These are phyloP conservation scores for Lasioglossum zephyrum DNA, from an alignment of 2,888 invertebrate species.

Conservation along the genomic window DNA sequence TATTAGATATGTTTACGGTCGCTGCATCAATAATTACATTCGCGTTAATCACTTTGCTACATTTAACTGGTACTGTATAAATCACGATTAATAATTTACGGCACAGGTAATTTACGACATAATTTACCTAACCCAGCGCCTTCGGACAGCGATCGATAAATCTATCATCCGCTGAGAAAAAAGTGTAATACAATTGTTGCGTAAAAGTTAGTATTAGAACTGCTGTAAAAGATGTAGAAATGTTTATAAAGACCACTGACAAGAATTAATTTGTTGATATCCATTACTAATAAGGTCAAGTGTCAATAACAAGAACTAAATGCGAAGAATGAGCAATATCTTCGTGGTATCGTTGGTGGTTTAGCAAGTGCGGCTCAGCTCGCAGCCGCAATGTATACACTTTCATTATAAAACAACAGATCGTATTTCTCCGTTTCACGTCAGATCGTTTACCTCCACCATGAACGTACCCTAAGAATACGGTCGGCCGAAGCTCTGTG, in stretches of 20 bases:
- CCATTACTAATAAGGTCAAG: background rate
- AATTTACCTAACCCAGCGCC: background rate
- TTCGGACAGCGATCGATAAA: background rate
- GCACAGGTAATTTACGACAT: background rate
- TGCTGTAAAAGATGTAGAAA: background rate
- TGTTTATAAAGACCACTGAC: background rate
- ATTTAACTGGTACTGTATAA: background rate
- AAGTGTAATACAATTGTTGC: background rate
- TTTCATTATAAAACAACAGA: background rate
- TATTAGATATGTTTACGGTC: background rate
- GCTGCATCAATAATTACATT: background rate
- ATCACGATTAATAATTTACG: background rate
- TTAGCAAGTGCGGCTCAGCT: background rate
- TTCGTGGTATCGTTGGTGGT: too few species aligned
- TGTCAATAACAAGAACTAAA: background rate
- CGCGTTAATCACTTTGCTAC: background rate
- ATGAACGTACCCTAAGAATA: background rate
- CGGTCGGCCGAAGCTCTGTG: background rate
- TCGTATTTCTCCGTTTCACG: background rate
- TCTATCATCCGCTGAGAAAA: background rate
- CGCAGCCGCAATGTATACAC: background rate
- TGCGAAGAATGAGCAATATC: too few species aligned
- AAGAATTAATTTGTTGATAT: background rate
- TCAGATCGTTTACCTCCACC: background rate
- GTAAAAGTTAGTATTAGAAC: background rate